Evolutionary conservation across 2,888 invertebrate genomes (phyloP), one percentile per base, ranked within the genome.

Genomic region (Leptopilina myrica): DNA sequence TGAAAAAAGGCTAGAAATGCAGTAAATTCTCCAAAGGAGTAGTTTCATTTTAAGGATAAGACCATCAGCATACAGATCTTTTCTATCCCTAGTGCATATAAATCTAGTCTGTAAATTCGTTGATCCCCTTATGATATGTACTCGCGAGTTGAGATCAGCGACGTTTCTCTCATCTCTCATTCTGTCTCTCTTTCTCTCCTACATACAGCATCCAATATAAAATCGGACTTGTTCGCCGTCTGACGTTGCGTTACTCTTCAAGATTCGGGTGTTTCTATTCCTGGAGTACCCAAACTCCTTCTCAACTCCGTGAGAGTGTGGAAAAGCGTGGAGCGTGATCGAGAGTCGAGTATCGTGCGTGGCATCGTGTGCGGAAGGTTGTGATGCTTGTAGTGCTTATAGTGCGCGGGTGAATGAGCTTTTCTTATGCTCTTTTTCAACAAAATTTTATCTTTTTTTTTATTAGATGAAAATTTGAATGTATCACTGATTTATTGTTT

Each of bases 261-360:
- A 81, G 84, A 43, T 87, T 89, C 82, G 81, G 88, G 88, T 84
- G 88, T 88, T 88, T 91, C 91, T 91, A 91, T 91, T 91, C 91
- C 91, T 91, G 91, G 91, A 91, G 89, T 89, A 87, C 85, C 85
- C 88, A 88, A 88, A 90, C 90, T 89, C 88, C 88, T 89, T 89
- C 84, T 86, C 88, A 85, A 86, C 87, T 87, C 86, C 86, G 87
- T 78, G 43, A 43, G 82, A 78, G 83, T 84, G 85, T 85, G 88
- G 87, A 87, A 89, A 87, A 87, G 89, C 85, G 85, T 81, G 84
- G 84, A 86, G 85, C 82, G 80, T 86, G 84, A 83, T 80, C 81
- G 80, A 76, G 87, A 85, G 84, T 86, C 85, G 83, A 84, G 87
- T 84, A 82, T 86, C 86, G 87, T 83, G 89, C 88, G 88, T 86